Conservation (phyloP, 2,113 vertebrate genomes). For the Raja brachyura region DNA sequence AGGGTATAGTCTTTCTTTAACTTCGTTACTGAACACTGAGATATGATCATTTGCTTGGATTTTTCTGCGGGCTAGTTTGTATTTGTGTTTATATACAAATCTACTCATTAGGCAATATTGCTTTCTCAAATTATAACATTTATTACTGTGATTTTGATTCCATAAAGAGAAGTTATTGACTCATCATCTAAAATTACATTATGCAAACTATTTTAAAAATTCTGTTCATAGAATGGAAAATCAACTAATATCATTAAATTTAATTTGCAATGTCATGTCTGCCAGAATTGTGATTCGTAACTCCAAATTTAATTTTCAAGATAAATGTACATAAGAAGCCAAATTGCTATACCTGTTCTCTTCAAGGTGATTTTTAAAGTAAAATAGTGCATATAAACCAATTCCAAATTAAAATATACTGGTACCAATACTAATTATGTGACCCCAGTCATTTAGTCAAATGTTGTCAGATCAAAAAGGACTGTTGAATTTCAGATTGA, state of each 20-base stretch:
- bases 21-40: not conserved
- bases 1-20: not conserved
- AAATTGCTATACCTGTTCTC: not conserved
- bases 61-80: not conserved
- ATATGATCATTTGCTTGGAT: not conserved
- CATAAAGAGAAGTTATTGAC: not conserved
- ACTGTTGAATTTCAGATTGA: not conserved
- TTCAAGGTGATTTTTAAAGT: not conserved
- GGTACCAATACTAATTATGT: not conserved
- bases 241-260: conserved; percentile 67
- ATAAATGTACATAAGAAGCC: not conserved
- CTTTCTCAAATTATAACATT: conserved; percentile 3
- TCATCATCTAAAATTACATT: not conserved
- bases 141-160: not conserved
- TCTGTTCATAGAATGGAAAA: conserved; percentile 60
- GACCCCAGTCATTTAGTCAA: not conserved
- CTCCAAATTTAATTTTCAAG: conserved; percentile 60
- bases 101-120: not conserved
- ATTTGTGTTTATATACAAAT: not conserved
- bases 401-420: no score
- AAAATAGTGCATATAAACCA: not conserved
- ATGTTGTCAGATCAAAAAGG: not conserved
- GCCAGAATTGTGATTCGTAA: conserved; percentile 74
- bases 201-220: not conserved
- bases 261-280: conserved; percentile 64